Evolutionary conservation across 1,140 invertebrate species (phyloP), one percentile per base, ranked within the genome.

Genomic region (Pseudoatta argentina): DNA sequence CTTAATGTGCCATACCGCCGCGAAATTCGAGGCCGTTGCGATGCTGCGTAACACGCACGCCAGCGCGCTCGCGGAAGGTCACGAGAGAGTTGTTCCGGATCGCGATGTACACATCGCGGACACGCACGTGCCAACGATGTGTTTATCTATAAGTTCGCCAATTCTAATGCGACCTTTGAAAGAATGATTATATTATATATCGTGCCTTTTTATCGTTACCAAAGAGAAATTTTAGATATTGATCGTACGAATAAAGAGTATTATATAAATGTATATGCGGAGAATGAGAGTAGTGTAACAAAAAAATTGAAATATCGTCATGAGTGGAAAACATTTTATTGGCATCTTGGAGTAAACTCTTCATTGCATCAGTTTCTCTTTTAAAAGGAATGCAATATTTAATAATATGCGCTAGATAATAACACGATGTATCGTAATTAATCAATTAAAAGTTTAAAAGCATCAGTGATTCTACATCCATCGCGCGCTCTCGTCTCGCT

Each of bases 11-110:
- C 73, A 66, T 78, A 63, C 75, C 73, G 44, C 72, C 71, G 69
- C 76, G 83, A 78, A 81, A 86, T 72, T 89, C 88, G 88, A 89
- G 87, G 77, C 85, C 88, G 85, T 7, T 71, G 57, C 66, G 86
- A 66, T 73, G 66, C 59, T 64, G 53, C 63, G 69, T 59, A 69
- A 61, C 51, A 44, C 78, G 64, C 53, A 18, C 30, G 51, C 57
- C 53, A 55, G 3, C 64, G 30, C 39, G 69, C 55, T 61, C 55
- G 72, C 73, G 79, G 69, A 78, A 85, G 73, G 75, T 85, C 59
- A 24, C 27, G 59, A 34, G 53, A 75, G 10, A 59, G 16, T 3
- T 63, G 73, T 78, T 78, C 82, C 72, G 82, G 79, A 51, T 69
- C n/a, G n/a, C 5, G 27, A 4, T 57, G 7, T 51, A 51, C 4